Percentiles rank a stretch among this genome's conserved stretches.
These are phyloP conservation scores for Macaria liturata DNA, from an alignment of 2,888 invertebrate genomes.

Conservation along the genomic window DNA sequence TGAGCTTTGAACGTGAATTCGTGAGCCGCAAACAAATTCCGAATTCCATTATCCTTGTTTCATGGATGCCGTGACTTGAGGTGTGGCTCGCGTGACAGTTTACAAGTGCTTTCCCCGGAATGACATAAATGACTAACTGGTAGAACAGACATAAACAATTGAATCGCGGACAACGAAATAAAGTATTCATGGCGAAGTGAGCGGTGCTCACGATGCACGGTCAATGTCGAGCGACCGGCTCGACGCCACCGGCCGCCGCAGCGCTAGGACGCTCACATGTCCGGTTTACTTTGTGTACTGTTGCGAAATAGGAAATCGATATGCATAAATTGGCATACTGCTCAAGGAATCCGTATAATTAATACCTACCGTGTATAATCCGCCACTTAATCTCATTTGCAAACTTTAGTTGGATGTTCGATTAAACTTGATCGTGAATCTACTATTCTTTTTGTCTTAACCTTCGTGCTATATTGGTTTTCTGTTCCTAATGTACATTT, in stretches of 20 bases:
- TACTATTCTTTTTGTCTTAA: background rate
- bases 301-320: conserved; percentile 20
- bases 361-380: background rate
- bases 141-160: conserved; percentile 23
- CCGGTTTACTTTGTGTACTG: conserved; percentile 16
- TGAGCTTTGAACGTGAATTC: too few relatives aligned
- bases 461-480: background rate
- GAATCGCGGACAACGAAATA: conserved; percentile 27
- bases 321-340: conserved; percentile 1
- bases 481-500: background rate
- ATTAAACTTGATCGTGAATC: conserved; percentile 10
- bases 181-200: conserved; percentile 53
- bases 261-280: conserved; percentile 20
- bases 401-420: conserved; percentile 4
- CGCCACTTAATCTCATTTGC: conserved; percentile 6
- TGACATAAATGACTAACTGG: conserved; percentile 13
- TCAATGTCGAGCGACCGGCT: conserved; percentile 56
- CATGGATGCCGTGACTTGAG: conserved; percentile 6
- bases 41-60: conserved; percentile 9
- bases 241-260: conserved; percentile 22
- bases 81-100: conserved; percentile 18
- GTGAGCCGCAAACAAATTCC: background rate
- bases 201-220: conserved; percentile 52
- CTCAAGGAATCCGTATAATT: conserved; percentile 7
- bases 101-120: conserved; percentile 12